Base-by-base conservation (phyloP, 2,113 vertebrate genomes). In the Athene noctua region DNA sequence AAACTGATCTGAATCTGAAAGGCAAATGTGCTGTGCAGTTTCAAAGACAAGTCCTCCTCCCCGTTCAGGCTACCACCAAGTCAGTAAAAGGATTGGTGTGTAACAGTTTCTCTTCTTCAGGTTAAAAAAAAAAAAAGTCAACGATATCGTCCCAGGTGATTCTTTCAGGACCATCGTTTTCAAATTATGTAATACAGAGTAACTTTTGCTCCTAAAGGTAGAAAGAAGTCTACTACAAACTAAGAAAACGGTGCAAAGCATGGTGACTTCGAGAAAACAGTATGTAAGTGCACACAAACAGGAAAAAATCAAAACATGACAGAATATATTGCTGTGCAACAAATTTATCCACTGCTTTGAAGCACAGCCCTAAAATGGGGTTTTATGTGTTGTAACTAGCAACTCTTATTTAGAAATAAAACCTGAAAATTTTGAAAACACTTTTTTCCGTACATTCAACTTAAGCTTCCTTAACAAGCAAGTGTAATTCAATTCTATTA, bases 101-200 rank as follows among this genome's bases (percentile, higher is more conserved):
- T 23, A 78, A 55, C 51, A 62, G 27, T 65, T 82, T 25, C 40
- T 54, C 49, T 72, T 29, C 34, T 16, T 47, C 27, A 87, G 30
- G 14, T 52, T 30, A 26, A 80, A 55, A 36, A 67, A 57, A 38
- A 32, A 14, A 34, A 14, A 34, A 27, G 55, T 21, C 29, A 52
- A 1, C 8, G 16, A 9, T 26, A 80, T 46, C 0, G 1, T 6
- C 23, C 13, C 46, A 59, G 29, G 5, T 32, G 46, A 66, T 32
- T 78, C 77, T 30, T 80, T 75, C 63, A 57, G n/a, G 29, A 77
- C 51, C 29, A 4, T 10, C 29, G 58, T 51, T 94, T 86, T 61
- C 51, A 83, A 19, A 36, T 21, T 34, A 54, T 0, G 1, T 20
- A 81, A 81, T 9, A 49, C 18, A 40, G 25, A 27, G 4, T 14